Evolutionary conservation across 1,140 invertebrate genomes (phyloP), one percentile per base, ranked within the genome.

Genomic region (Brachionus asplanchnoidis): DNA sequence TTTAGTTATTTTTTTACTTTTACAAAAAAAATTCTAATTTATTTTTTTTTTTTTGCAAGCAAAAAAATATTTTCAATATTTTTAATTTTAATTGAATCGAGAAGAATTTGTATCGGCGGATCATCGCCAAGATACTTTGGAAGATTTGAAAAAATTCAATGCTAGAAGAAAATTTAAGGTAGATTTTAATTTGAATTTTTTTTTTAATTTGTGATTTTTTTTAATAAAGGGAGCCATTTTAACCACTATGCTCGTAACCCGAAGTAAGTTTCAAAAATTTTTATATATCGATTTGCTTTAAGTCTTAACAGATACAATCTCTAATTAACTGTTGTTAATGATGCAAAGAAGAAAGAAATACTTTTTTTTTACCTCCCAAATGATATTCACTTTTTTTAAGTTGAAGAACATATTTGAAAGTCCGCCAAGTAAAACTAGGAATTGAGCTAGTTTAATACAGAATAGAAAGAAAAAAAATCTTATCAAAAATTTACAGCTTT

Each of bases 141-240:
- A 99, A 88, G 99, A 97, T 92, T 93, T 99, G 92, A 99, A 99
- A 93, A 99, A 99, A 92, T 99, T 99, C 94, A 99, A 99, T 92
- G 98, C 98, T 85, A 93, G 98, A 88, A 95, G 98, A 90, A 99
- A 99, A 91, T 92, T 99, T 87, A 98, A 98, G 92, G 95, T 86
- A 11, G 32, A 65, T 44, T 32, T 42, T n/a, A 12, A 12, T 40
- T 36, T n/a, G n/a, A n/a, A n/a, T n/a, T n/a, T n/a, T n/a, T 23
- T 53, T 23, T 53, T 56, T 14, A 17, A 23, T 14, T 7, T 11
- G 50, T 42, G 14, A 53, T 80, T 82, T 85, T 86, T 86, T 86
- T 89, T 9, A 1, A 40, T 73, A 1, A 92, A 97, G 94, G 98
- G 97, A 88, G 98, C 97, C 85, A 99, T 99, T 90, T 92, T 99